These are phyloP conservation scores for Diadophis punctatus DNA, from an alignment of 2,113 vertebrate species.

Conservation along the genomic window DNA sequence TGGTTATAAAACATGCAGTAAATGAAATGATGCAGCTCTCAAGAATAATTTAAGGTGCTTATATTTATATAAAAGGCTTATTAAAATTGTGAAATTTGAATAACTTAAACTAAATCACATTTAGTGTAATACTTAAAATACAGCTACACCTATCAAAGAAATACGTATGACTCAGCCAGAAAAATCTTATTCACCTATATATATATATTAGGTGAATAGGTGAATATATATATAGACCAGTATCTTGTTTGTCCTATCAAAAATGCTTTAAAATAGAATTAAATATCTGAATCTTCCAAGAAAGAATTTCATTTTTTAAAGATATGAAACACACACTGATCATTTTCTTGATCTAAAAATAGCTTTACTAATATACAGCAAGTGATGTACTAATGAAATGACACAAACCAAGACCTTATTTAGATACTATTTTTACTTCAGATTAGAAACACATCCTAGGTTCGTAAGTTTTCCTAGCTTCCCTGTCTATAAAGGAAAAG, in stretches of 20 bases:
- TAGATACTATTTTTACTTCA: background rate
- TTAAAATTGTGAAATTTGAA: constrained; percentile 17
- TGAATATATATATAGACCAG: background rate
- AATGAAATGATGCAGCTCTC: background rate
- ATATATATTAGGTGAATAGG: no score
- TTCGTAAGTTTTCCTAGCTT: background rate
- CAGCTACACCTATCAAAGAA: background rate
- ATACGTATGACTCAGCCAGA: background rate
- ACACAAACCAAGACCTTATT: background rate
- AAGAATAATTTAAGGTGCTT: background rate
- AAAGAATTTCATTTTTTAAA: background rate
- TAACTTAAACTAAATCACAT: constrained; percentile 19
- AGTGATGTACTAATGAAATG: background rate
- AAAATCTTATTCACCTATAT: constrained; percentile 26
- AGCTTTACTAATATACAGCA: background rate
- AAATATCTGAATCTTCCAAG: constrained; percentile 5
- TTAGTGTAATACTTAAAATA: constrained; percentile 18
- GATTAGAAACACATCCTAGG: background rate
- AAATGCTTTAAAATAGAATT: constrained; percentile 8
- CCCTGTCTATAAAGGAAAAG: background rate
- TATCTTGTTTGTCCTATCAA: background rate
- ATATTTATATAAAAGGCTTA: constrained; percentile 19
- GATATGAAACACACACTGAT: background rate
- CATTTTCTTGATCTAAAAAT: background rate
- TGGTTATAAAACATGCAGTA: constrained; percentile 19